Evolutionary conservation across 2,797 vertebrate species (phyloP).

Genomic region (Sardinella longiceps): DNA sequence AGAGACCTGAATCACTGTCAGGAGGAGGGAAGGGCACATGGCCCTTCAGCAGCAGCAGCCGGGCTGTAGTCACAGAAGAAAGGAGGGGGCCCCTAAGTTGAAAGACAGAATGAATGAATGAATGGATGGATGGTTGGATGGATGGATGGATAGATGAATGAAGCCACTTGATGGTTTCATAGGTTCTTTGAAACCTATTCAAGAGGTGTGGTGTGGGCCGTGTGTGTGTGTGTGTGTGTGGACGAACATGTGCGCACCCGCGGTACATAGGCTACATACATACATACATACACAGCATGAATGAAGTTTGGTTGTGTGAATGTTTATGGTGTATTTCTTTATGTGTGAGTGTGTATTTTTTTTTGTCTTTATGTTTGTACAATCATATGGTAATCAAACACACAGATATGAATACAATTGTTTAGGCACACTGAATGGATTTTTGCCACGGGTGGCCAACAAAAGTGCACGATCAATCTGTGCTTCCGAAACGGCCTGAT

Average conservation of each 20-base stretch:
- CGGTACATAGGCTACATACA: not conserved
- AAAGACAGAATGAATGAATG: not conserved
- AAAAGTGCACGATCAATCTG: not conserved
- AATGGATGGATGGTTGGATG: no score
- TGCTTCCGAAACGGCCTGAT: not conserved
- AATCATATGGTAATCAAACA: not conserved
- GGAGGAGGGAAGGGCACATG: slow-evolving; percentile 49
- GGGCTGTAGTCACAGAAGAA: not conserved
- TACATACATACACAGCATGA: no score
- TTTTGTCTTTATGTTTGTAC: not conserved
- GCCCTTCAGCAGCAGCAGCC: slow-evolving; percentile 17
- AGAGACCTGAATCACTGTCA: slow-evolving; percentile 64
- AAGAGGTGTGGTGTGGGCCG: not conserved
- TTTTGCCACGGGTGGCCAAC: not conserved
- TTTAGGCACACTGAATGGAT: not conserved
- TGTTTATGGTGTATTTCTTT: no score
- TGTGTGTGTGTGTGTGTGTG: not conserved
- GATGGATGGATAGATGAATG: no score
- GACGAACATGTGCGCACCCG: not conserved
- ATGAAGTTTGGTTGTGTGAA: no score
- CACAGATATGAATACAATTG: not conserved
- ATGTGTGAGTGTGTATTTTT: not conserved
- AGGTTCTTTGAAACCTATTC: not conserved
- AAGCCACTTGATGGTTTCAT: no score
- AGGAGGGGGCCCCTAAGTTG: not conserved